Conservation (phyloP, 2,113 vertebrate species). For the Dicerorhinus sumatrensis region DNA sequence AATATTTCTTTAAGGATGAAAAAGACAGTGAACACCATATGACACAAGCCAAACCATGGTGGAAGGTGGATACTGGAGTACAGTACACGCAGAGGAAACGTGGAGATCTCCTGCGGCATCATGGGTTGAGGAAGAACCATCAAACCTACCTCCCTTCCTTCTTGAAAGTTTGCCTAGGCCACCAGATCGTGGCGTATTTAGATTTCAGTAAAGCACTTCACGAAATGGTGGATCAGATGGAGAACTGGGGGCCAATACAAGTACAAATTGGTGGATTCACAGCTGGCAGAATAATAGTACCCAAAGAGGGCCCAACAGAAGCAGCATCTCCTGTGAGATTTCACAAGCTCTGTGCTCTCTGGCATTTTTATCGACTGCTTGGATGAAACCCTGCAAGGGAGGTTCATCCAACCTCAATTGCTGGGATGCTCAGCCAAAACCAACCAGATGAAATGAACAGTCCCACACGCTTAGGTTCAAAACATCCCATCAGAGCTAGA, state of each 20-base stretch:
- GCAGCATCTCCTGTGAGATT: not conserved
- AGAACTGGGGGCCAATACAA: not conserved
- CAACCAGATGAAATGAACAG: slow-evolving; percentile 56
- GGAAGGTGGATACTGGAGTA: not conserved
- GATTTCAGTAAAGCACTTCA: not conserved
- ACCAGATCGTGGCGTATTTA: not conserved
- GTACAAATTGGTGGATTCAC: slow-evolving; percentile 60
- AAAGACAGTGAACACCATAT: not conserved
- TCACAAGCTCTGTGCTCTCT: slow-evolving; percentile 10
- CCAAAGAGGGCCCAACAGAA: slow-evolving; percentile 19
- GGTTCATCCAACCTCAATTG: slow-evolving; percentile 30
- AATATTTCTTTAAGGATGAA: not conserved
- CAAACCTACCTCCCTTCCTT: not conserved
- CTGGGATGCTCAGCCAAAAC: slow-evolving; percentile 49
- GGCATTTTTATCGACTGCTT: slow-evolving; percentile 34
- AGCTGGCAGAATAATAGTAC: slow-evolving; percentile 31
- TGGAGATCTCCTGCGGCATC: not conserved
- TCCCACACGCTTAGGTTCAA: not conserved
- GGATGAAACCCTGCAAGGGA: slow-evolving; percentile 54
- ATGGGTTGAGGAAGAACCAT: not conserved
- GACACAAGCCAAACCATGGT: not conserved
- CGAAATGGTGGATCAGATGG: not conserved
- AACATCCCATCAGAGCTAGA: not conserved
- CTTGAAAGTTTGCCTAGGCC: not conserved
- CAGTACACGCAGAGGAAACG: not conserved